Base-by-base conservation (phyloP, 2,888 invertebrate species). In the Dasypogon diadema region DNA sequence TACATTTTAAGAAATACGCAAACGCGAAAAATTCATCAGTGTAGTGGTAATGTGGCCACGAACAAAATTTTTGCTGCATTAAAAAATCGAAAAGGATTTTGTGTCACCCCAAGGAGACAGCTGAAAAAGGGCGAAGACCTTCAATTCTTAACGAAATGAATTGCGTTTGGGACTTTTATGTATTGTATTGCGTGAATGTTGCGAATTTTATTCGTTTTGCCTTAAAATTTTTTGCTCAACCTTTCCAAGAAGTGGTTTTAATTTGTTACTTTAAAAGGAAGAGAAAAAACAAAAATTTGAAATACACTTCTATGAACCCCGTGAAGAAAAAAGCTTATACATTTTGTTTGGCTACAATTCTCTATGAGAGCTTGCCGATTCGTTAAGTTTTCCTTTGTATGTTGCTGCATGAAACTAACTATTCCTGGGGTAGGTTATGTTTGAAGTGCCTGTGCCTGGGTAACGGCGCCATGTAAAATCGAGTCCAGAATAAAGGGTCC, bases 401-500 rank as follows among this genome's bases (percentile, higher is more conserved):
- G 65, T 14, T 22, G 21, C 37, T n/a, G 34, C 30, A 54, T 18
- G 30, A 26, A 51, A 54, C n/a, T 6, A 54, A 54, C 54, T 54
- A 70, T 70, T 54, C 51, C 30, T 70, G 70, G 34, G 70, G 70
- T 70, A 70, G 70, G 70, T 70, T 70, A 70, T 51, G 70, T 54
- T 63, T 34, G 34, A 1, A 10, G 18, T 51, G 6, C n/a, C n/a
- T 18, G n/a, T 70, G 54, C 70, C 12, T 34, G 6, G 2, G 56
- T 56, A 30, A 2, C 12, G 1, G 42, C 8, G 42, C 2, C 6
- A 42, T 42, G 1, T 42, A 12, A 42, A 12, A 42, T n/a, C 42
- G n/a, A 2, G 42, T n/a, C n/a, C n/a, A n/a, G n/a, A n/a, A n/a
- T 42, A 42, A 42, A 42, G 8, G 42, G 42, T 42, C 42, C 42